Evolutionary conservation across 2,797 vertebrate genomes (phyloP).

Genomic region (Amniataba percoides): DNA sequence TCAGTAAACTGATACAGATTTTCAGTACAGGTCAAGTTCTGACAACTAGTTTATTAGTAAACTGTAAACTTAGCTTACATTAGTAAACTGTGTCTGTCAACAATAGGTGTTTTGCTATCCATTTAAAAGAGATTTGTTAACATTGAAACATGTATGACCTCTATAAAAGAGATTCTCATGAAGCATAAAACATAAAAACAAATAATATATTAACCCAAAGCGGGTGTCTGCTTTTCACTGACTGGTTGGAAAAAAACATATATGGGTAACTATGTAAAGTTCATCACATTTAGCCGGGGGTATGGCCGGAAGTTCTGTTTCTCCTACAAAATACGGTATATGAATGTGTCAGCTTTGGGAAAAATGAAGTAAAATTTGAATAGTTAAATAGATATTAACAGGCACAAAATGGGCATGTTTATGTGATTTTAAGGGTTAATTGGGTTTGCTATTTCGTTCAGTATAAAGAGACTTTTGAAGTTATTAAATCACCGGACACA

Average conservation of each 20-base stretch:
- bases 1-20: not conserved
- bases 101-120: not conserved
- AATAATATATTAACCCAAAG: not conserved
- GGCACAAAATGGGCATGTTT: not conserved
- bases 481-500: too few species aligned
- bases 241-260: not conserved
- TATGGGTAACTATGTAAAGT: not conserved
- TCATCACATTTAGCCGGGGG: accelerated
- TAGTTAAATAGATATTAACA: not conserved
- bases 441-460: too few species aligned
- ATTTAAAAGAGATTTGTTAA: not conserved
- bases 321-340: conserved; percentile 24
- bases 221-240: conserved; percentile 12
- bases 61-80: too few species aligned
- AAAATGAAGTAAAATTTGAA: not conserved
- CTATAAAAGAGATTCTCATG: not conserved
- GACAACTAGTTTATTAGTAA: too few species aligned
- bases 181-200: not conserved
- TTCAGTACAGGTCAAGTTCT: too few species aligned
- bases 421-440: too few species aligned
- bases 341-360: not conserved
- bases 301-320: not conserved
- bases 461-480: too few species aligned
- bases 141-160: not conserved
- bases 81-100: not conserved